Evolutionary conservation across 1,140 invertebrate species (phyloP), one percentile per base, ranked within the genome.

Genomic region (Oryctes rhinoceros): DNA sequence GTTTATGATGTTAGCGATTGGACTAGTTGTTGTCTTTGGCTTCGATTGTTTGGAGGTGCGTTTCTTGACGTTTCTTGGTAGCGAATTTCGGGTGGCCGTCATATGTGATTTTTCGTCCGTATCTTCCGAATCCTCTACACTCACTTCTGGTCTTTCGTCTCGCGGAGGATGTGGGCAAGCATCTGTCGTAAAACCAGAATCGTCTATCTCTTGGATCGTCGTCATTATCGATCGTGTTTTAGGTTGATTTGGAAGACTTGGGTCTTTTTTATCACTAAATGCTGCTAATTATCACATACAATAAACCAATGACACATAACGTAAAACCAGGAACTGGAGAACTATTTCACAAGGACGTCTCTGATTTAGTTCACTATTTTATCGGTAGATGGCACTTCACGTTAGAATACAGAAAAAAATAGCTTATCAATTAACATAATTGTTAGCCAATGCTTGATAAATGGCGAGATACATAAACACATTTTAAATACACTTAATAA

Each of bases 1-100:
- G 78, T 84, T 84, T 48, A 84, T 84, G 3, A 84, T 81, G 39
- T 83, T 84, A 20, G 81, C 80, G 76, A 65, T 78, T 65, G 80
- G 78, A 59, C 71, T 35, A 47, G 30, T 35, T 75, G 65, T 81
- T 79, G 65, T 10, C 76, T 82, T 81, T 35, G 79, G 53, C 62
- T 82, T 80, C 79, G 81, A 49, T 76, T 83, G 80, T 44, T 79
- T 75, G 65, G 71, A 24, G 10, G 49, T 30, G 4, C 59, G 53
- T 7, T 81, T 80, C 76, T 79, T 80, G 5, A 24, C 71, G 78
- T 67, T 78, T 24, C 37, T 78, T 18, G 49, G 78, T 13, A 35
- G 35, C 24, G 65, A 24, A 5, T 30, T 71, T 9, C 24, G 24
- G 4, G 65, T 7, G 9, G 18, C 9, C 9, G 20, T 18, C 13